Evolutionary conservation across 2,113 vertebrate species (phyloP).

Genomic region (Callospermophilus lateralis): DNA sequence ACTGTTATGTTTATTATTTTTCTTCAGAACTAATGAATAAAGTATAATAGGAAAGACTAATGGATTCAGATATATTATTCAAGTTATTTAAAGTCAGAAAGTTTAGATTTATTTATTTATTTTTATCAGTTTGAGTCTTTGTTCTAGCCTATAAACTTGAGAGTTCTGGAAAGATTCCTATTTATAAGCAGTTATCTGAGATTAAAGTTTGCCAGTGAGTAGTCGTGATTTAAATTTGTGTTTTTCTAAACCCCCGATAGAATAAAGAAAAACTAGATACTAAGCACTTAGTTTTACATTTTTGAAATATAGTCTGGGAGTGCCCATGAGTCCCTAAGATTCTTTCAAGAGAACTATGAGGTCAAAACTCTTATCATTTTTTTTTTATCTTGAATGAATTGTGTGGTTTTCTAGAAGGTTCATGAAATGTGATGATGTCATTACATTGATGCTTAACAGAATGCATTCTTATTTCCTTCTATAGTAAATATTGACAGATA

Average conservation of each 20-base stretch:
- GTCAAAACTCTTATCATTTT: background rate
- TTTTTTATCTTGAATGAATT: background rate
- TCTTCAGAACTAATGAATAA: slow-evolving; percentile 67
- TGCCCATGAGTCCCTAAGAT: background rate
- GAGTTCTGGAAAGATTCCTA: background rate
- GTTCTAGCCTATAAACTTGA: background rate
- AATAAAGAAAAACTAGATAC: background rate
- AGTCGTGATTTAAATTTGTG: background rate
- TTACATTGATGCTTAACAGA: background rate
- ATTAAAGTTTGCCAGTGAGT: background rate
- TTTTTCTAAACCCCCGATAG: background rate
- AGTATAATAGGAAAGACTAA: background rate
- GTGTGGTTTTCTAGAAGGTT: background rate
- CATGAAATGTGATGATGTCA: background rate
- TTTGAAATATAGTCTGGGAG: background rate
- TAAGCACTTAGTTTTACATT: background rate
- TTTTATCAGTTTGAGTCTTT: background rate
- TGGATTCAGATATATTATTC: background rate
- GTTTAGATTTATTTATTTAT: background rate
- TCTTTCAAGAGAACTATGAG: background rate
- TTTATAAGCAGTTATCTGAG: background rate
- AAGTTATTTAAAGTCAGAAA: background rate
- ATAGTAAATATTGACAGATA: background rate
- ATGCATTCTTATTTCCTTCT: background rate
- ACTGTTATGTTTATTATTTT: slow-evolving; percentile 79